Evolutionary conservation across 2,888 invertebrate genomes (phyloP).

Genomic region (Megastigmus dorsalis): DNA sequence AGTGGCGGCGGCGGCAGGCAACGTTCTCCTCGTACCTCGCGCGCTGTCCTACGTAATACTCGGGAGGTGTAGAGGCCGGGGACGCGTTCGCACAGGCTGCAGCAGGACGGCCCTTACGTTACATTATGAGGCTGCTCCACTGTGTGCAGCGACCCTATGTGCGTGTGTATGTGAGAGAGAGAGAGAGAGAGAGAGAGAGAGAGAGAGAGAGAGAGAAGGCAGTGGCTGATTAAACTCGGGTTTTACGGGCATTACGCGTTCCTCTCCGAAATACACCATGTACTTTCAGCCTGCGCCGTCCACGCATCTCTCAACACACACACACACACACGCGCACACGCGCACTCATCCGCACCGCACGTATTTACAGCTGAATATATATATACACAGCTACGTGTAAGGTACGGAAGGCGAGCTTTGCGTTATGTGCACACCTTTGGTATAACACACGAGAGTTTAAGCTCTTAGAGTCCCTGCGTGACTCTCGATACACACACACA

Average conservation of each 20-base stretch:
- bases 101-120: conserved; percentile 44
- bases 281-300: too few relatives aligned
- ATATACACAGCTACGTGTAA: background rate
- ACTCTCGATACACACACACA: too few relatives aligned
- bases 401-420: too few relatives aligned
- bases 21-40: too few relatives aligned
- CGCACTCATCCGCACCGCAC: too few relatives aligned
- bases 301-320: too few relatives aligned
- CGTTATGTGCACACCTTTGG: too few relatives aligned
- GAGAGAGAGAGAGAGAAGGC: background rate
- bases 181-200: background rate
- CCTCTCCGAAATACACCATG: conserved; percentile 40
- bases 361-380: background rate
- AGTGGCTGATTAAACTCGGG: conserved; percentile 63
- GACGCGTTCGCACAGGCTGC: background rate
- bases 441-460: too few relatives aligned
- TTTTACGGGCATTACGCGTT: conserved; percentile 64
- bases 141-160: too few relatives aligned
- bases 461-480: too few relatives aligned
- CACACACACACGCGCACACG: too few relatives aligned
- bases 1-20: background rate
- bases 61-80: background rate
- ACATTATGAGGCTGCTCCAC: conserved; percentile 56
- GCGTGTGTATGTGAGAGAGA: too few relatives aligned
- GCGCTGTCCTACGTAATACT: conserved; percentile 35